Conservation (phyloP, 1,140 invertebrate species). For the Drosophila sturtevanti region DNA sequence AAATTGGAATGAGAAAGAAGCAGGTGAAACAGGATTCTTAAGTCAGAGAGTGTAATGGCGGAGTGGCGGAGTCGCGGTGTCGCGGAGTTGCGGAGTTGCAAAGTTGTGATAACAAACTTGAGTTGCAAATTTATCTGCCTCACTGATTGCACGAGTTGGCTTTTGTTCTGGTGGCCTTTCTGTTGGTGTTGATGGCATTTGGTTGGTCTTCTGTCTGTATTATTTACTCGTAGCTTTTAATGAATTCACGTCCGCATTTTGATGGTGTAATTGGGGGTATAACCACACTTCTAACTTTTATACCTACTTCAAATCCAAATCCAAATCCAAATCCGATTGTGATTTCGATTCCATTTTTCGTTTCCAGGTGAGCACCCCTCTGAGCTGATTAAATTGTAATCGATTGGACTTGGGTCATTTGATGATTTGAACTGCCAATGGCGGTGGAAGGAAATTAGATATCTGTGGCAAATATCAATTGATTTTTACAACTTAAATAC, state of each 20-base stretch:
- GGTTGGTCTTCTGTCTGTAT: too few relatives aligned
- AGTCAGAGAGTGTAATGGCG: neutral
- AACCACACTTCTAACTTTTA: neutral
- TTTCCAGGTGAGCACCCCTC: neutral
- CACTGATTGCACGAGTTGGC: conserved; percentile 11
- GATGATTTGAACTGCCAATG: neutral
- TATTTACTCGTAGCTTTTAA: conserved; percentile 3
- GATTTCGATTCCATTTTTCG: neutral
- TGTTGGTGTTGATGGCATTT: neutral
- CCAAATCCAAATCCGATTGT: too few relatives aligned
- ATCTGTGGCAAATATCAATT: too few relatives aligned
- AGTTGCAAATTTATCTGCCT: conserved; percentile 19
- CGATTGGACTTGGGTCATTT: conserved; percentile 6
- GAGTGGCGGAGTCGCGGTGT: neutral
- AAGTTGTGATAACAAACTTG: conserved; percentile 4
- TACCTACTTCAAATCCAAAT: neutral
- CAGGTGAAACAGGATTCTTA: neutral
- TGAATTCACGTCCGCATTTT: neutral
- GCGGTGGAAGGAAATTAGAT: neutral
- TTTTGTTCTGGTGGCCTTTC: neutral
- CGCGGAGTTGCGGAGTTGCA: neutral
- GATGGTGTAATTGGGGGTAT: neutral
- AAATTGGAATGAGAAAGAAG: neutral
- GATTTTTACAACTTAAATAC: too few relatives aligned
- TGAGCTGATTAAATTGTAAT: conserved; percentile 3